Base-by-base conservation (phyloP, 2,888 invertebrate species). In the Cephus nigrinus region DNA sequence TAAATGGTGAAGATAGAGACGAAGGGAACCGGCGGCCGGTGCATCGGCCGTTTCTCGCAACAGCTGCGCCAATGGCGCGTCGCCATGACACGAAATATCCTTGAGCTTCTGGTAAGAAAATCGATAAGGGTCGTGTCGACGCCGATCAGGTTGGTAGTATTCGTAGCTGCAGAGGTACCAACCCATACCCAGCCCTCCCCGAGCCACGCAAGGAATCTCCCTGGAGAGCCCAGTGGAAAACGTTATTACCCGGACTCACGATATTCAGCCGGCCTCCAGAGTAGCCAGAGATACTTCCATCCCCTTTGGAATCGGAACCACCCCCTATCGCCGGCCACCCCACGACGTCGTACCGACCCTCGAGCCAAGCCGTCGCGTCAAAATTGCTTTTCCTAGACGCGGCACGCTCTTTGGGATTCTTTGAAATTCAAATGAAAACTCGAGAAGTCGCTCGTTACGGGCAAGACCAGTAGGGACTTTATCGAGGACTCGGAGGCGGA, bases 351-450 rank as follows among this genome's bases (percentile, higher is more conserved):
- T 36, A 36, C 40, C 12, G 2, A 5, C 55, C 55, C 55, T 36
- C 23, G 1, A 9, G 55, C 55, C 55, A 23, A 55, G 55, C 23
- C 55, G 55, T 55, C 55, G 55, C 55, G 23, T 55, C 55, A 23
- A 55, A 55, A 55, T 55, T 55, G 55, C 55, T 23, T 55, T 23
- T 9, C 9, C 55, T 55, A 23, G 55, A 55, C 55, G 55, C 55
- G 55, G 23, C 23, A 15, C 15, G 5, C 40, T 40, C 31, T 12
- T 12, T 33, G 30, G 12, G 12, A 71, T 23, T 71, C 71, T 71
- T 71, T 71, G 71, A 31, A 71, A 71, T 71, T 71, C 71, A 71
- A 71, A 71, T 71, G 31, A 71, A 71, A 71, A 12, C 71, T 71
- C 71, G 31, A 71, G 23, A 12, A n/a, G 30, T 11, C 30, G 33